These are phyloP conservation scores for Belgica antarctica DNA, from an alignment of 2,888 invertebrate species.

Conservation along the genomic window DNA sequence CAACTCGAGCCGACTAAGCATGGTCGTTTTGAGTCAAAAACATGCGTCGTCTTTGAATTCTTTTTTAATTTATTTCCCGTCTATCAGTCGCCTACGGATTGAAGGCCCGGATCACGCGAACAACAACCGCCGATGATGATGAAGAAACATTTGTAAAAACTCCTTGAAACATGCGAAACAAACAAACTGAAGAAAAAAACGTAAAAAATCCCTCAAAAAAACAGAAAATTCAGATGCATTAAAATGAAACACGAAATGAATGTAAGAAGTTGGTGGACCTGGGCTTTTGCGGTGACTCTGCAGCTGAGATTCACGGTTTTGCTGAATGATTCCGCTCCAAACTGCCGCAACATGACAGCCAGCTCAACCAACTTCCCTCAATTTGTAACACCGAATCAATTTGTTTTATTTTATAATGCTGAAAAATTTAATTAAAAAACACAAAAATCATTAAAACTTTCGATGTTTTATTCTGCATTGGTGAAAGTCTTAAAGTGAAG, in stretches of 20 bases:
- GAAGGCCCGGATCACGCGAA: not conserved
- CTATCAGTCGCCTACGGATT: not conserved
- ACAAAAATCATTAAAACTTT: constrained; percentile 30
- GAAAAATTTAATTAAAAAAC: constrained; percentile 35
- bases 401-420: constrained; percentile 37
- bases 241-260: constrained; percentile 10
- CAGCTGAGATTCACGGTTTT: not conserved
- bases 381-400: constrained; percentile 16
- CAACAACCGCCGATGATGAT: constrained; percentile 9
- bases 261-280: not conserved
- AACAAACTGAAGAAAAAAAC: not conserved
- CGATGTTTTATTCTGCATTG: not conserved
- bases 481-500: not conserved
- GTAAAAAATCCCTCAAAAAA: not conserved
- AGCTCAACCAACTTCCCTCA: not conserved
- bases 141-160: constrained; percentile 7
- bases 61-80: constrained; percentile 5
- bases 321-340: not conserved
- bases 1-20: not conserved
- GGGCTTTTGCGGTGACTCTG: not conserved
- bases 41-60: not conserved
- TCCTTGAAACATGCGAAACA: not conserved
- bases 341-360: not conserved
- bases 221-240: constrained; percentile 23
- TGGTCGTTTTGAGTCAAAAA: too few species aligned